Evolutionary conservation across 1,140 invertebrate species (phyloP), one percentile per base, ranked within the genome.

Genomic region (Oryzaephilus surinamensis): DNA sequence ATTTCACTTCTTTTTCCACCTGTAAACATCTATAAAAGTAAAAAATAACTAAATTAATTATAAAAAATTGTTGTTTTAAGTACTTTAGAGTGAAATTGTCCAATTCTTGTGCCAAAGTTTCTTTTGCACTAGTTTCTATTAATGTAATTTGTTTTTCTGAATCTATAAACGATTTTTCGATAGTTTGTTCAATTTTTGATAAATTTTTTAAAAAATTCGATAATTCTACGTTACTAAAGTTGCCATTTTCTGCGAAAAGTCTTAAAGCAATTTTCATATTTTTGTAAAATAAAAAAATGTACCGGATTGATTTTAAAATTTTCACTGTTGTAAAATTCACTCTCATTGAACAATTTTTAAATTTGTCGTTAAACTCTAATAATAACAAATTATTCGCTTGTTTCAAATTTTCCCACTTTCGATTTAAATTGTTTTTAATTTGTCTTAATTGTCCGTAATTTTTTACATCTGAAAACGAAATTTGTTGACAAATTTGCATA

Each of bases 201-300:
- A 46, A 13, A 13, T 36, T 27, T 23, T 43, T 50, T 17, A 38
- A 24, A 13, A 35, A 13, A 13, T 17, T 15, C 34, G 41, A 36
- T 6, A 37, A 18, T 41, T 50, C 48, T n/a, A 29, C n/a, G 1
- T 24, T 13, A 15, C 24, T 41, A 24, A 37, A 50, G 29, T 46
- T 43, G 14, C 48, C 44, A 8, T 21, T 38, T 33, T 50, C 44
- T 12, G 36, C 37, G 41, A 50, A 50, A 8, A 46, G 38, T 23
- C 43, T 46, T 15, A 16, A 31, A 39, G 2, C 8, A 40, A 17
- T n/a, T 21, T 17, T 2, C 15, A 32, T 29, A 28, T 32, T 21
- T 35, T 6, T n/a, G 1, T 28, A 10, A 18, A 30, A 38, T 18
- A 29, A 19, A 31, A 37, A 19, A 28, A 10, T 2, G 14, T 12